Evolutionary conservation across 2,888 invertebrate species (phyloP), one percentile per base, ranked within the genome.

Genomic region (Germaria angustata): DNA sequence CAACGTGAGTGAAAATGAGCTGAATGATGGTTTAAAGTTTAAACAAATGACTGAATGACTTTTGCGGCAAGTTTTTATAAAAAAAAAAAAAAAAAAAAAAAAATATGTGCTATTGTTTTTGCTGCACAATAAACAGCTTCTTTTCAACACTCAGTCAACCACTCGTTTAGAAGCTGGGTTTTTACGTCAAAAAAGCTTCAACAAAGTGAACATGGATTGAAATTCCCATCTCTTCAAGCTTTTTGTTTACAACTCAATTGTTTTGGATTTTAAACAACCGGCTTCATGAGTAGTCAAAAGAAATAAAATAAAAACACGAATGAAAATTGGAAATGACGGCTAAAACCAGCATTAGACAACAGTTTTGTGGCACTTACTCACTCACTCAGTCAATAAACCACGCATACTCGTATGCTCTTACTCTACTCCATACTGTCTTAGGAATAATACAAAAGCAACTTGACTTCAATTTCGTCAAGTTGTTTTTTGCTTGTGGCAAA

Each of bases 321-420:
- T 34, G 44, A 59, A 59, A 71, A 73, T 75, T 71, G 65, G 69
- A 53, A 78, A 71, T 82, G 55, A 78, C 69, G 51, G 36, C 49
- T 65, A 28, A 61, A 69, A 57, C 8, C 46, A 41, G 41, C 71
- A 57, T 59, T 72, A 34, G 72, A 72, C 51, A 34, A 34, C 65
- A 65, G 20, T 41, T 79, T 78, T 78, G 20, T 78, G 41, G 72
- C 72, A 75, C 17, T 65, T 57, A 57, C 32, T 57, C 65, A 49
- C 39, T 79, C 46, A 63, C 51, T 20, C 49, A 49, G 11, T 39
- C 11, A 36, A 17, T 36, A 24, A 8, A n/a, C 24, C 2, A 44
- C 68, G 17, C 2, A 41, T 15, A 53, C 51, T 39, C 13, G 20
- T 15, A 39, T 8, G 6, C 13, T n/a, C n/a, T n/a, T n/a, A n/a